phyloP scores from a whole-genome alignment of 1,140 invertebrate genomes.

The Nautilus pompilius region DNA sequence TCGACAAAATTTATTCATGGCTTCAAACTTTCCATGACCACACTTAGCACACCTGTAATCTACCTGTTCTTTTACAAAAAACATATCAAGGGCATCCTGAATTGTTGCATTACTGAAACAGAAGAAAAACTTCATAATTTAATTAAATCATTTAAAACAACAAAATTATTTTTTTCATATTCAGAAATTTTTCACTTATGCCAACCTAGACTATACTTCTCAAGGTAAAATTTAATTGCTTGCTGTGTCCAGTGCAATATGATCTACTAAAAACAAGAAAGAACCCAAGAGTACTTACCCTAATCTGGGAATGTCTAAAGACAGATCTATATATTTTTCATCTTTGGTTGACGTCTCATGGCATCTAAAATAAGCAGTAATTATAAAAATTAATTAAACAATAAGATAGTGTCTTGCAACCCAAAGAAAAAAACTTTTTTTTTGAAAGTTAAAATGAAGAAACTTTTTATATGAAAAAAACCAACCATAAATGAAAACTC shows the following conservation, averaged over 20 bases:
- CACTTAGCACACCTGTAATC: slow-evolving; percentile 51
- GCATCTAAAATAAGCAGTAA: slow-evolving; percentile 28
- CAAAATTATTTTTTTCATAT: not conserved
- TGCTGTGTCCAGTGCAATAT: no score
- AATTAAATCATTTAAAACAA: not conserved
- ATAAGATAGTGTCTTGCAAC: no score
- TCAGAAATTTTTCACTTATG: no score
- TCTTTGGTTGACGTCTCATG: slow-evolving; percentile 28
- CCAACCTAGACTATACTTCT: no score
- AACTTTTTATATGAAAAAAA: no score
- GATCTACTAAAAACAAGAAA: no score
- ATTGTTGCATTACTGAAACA: slow-evolving; percentile 8
- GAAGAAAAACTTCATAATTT: not conserved
- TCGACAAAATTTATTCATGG: slow-evolving; percentile 35
- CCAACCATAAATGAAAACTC: not conserved
- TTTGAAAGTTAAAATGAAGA: no score
- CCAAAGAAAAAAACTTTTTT: no score
- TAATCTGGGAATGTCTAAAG: slow-evolving; percentile 35
- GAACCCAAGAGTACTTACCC: slow-evolving; percentile 26
- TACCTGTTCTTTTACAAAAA: slow-evolving; percentile 37
- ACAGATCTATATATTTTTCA: slow-evolving; percentile 44
- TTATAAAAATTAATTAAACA: no score
- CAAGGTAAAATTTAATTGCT: no score
- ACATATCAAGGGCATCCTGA: slow-evolving; percentile 46
- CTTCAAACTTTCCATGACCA: slow-evolving; percentile 29